phyloP scores from a whole-genome alignment of 2,888 invertebrate species.

The Hipparchia sbordonii region DNA sequence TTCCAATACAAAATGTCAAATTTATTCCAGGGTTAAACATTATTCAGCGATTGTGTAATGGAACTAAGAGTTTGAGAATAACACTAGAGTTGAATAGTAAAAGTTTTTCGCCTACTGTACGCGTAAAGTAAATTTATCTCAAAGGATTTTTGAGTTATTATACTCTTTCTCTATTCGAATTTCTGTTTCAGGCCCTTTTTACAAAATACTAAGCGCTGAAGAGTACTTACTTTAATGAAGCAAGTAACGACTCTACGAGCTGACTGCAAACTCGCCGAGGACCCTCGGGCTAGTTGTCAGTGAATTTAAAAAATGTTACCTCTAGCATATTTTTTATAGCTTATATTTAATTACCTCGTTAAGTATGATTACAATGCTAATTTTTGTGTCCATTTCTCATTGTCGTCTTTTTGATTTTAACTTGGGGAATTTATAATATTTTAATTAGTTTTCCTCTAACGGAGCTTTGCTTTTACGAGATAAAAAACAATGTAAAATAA shows the following conservation, averaged over 20 bases:
- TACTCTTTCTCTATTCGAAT: not conserved
- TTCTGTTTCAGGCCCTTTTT: conserved; percentile 18
- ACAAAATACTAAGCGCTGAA: conserved; percentile 30
- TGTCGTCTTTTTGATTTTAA: not conserved
- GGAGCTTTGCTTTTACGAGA: not conserved
- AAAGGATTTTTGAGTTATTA: not conserved
- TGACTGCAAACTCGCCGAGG: conserved; percentile 61
- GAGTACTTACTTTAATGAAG: conserved; percentile 73
- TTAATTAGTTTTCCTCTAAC: not conserved
- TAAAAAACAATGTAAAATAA: not conserved
- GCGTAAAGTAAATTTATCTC: too few species aligned
- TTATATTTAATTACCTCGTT: conserved; percentile 5
- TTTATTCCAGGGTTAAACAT: too few species aligned
- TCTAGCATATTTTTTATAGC: not conserved
- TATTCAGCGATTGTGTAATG: too few species aligned
- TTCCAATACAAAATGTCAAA: too few species aligned
- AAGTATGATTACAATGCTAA: conserved; percentile 1
- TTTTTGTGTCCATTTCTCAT: not conserved
- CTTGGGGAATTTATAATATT: not conserved
- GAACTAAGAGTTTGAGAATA: too few species aligned
- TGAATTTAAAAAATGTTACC: conserved; percentile 14
- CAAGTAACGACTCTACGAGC: conserved; percentile 69
- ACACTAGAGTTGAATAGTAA: too few species aligned
- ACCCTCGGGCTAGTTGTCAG: conserved; percentile 36
- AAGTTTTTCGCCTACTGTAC: too few species aligned